Conservation (phyloP, 1,140 invertebrate genomes). For the Thereuonema tuberculata region DNA sequence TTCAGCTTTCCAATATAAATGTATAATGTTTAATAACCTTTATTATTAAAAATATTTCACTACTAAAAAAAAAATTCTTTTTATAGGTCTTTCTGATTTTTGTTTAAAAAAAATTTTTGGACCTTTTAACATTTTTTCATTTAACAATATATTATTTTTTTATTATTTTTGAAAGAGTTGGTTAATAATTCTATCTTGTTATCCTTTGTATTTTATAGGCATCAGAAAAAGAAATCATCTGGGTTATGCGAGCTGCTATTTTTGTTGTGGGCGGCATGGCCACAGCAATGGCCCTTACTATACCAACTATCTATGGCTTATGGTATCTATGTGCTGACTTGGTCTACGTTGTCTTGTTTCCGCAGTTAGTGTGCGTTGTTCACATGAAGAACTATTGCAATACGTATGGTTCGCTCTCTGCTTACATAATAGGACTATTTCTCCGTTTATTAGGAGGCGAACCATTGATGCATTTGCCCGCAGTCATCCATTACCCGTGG, state of each 20-base stretch:
- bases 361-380: constrained; percentile 63
- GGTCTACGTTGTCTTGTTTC: constrained; percentile 67
- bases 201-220: constrained; percentile 39
- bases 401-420: constrained; percentile 58
- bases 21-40: too few species aligned
- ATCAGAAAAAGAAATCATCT: constrained; percentile 54
- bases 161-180: too few species aligned
- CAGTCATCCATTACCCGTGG: constrained; percentile 78
- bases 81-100: too few species aligned
- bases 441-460: constrained; percentile 65
- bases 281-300: constrained; percentile 52
- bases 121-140: too few species aligned
- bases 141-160: too few species aligned
- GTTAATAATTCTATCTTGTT: too few species aligned
- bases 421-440: constrained; percentile 47
- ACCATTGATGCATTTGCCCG: constrained; percentile 58
- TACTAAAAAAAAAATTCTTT: too few species aligned
- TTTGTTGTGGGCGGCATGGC: constrained; percentile 51
- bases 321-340: constrained; percentile 65
- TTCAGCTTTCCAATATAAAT: too few species aligned
- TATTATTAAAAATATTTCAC: too few species aligned
- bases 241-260: constrained; percentile 55
- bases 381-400: constrained; percentile 52
- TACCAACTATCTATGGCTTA: constrained; percentile 60
- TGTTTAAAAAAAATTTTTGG: too few species aligned